Evolutionary conservation across 2,113 vertebrate genomes (phyloP).

Genomic region (Patagioenas fasciata): DNA sequence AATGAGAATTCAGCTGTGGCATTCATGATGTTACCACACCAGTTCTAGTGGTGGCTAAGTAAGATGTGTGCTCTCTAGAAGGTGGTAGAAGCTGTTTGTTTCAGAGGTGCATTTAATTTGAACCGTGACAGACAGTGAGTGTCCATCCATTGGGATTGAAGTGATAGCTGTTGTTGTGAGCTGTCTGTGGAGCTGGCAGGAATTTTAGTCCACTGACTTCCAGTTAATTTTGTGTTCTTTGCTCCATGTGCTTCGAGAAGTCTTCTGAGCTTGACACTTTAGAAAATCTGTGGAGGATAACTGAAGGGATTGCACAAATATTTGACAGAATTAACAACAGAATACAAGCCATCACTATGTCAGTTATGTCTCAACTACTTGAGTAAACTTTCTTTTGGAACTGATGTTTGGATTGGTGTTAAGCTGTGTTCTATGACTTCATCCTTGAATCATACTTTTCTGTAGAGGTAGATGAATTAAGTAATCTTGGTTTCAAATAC

Average conservation of each 20-base stretch:
- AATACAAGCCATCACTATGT: not conserved
- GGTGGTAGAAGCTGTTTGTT: not conserved
- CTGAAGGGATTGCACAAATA: not conserved
- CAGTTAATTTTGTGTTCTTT: not conserved
- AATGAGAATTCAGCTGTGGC: not conserved
- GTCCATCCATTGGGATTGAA: not conserved
- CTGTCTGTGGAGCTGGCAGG: not conserved
- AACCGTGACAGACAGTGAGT: not conserved
- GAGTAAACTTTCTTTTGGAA: not conserved
- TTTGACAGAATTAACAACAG: not conserved
- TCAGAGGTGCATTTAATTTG: not conserved
- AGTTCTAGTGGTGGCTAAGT: not conserved
- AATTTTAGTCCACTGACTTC: not conserved
- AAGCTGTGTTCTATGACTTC: not conserved
- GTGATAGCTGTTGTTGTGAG: not conserved
- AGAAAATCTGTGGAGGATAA: not conserved
- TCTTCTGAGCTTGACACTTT: not conserved
- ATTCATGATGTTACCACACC: not conserved
- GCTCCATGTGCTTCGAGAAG: not conserved
- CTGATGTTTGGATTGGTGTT: not conserved
- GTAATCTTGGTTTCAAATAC: not conserved
- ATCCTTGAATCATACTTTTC: not conserved
- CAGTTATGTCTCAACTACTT: not conserved
- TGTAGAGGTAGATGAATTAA: not conserved
- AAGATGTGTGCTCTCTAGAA: not conserved